A percentile compares a stretch with the other conserved stretches of the same genome.
phyloP scores from a whole-genome alignment of 1,140 invertebrate genomes.

The Bombus fervidus region DNA sequence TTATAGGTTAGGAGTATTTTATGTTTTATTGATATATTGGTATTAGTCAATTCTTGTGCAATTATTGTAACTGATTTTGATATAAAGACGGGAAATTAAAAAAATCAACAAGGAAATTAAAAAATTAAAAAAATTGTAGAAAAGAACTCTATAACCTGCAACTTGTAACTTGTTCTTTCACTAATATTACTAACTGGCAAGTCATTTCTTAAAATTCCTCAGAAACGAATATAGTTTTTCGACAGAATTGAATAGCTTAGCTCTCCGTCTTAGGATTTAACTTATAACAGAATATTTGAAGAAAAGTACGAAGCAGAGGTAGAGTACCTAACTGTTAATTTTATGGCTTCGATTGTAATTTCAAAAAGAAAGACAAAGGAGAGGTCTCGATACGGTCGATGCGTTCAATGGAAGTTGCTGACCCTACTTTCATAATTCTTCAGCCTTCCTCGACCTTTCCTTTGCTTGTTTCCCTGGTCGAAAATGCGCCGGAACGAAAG shows the following conservation, averaged over 20 bases:
- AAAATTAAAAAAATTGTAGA: no score
- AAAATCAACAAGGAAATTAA: no score
- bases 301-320: no score
- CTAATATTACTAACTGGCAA: no score
- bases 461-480: slow-evolving; percentile 13
- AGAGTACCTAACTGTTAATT: fast-evolving
- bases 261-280: fast-evolving
- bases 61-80: no score
- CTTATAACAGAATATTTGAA: neutral
- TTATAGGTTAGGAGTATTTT: neutral
- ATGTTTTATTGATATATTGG: neutral
- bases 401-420: neutral
- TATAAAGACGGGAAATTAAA: no score
- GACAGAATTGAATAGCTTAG: fast-evolving
- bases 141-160: no score
- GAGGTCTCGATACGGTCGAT: neutral
- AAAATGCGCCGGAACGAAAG: slow-evolving; percentile 58
- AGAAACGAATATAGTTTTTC: neutral
- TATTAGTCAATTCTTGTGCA: neutral
- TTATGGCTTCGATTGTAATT: neutral
- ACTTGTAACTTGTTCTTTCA: no score
- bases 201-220: no score
- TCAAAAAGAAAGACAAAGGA: neutral
- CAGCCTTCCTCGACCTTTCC: slow-evolving; percentile 25
- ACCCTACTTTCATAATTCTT: slow-evolving; percentile 47